Conservation (phyloP, 2,113 vertebrate genomes). For the Sciurus niger region DNA sequence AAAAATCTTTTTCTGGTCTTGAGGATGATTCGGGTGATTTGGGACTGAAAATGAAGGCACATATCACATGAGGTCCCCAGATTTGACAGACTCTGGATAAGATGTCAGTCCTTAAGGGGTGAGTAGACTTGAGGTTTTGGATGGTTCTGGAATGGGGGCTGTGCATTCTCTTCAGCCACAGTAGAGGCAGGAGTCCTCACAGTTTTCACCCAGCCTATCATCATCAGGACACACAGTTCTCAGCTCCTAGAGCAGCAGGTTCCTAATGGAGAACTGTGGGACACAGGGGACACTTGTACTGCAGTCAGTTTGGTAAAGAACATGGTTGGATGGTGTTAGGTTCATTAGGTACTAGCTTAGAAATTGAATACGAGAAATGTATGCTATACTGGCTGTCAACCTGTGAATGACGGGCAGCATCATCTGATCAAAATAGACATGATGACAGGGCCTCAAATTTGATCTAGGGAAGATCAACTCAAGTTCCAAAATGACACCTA, state of each 20-base stretch:
- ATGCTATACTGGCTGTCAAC: conserved; percentile 19
- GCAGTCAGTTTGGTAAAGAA: not conserved
- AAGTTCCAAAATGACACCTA: not conserved
- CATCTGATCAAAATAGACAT: conserved; percentile 69
- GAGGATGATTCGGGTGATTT: not conserved
- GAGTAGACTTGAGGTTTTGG: not conserved
- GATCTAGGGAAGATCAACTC: conserved; percentile 21
- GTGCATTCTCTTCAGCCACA: not conserved
- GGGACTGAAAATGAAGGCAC: not conserved
- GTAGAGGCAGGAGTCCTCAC: not conserved
- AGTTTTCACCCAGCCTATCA: not conserved
- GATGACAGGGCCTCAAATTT: conserved; percentile 53
- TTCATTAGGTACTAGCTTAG: not conserved
- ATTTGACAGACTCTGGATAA: not conserved
- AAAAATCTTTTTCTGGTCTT: not conserved
- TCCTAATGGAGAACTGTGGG: not conserved
- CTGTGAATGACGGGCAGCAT: not conserved
- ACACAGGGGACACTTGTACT: not conserved
- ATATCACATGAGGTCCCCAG: not conserved
- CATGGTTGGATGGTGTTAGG: not conserved
- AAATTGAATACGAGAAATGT: conserved; percentile 9
- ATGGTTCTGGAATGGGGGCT: not conserved
- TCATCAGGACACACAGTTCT: not conserved
- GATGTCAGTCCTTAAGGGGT: not conserved
- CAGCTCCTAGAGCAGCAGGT: not conserved